These are phyloP conservation scores for Fragum fragum DNA, from an alignment of 2,888 invertebrate species.

Conservation along the genomic window DNA sequence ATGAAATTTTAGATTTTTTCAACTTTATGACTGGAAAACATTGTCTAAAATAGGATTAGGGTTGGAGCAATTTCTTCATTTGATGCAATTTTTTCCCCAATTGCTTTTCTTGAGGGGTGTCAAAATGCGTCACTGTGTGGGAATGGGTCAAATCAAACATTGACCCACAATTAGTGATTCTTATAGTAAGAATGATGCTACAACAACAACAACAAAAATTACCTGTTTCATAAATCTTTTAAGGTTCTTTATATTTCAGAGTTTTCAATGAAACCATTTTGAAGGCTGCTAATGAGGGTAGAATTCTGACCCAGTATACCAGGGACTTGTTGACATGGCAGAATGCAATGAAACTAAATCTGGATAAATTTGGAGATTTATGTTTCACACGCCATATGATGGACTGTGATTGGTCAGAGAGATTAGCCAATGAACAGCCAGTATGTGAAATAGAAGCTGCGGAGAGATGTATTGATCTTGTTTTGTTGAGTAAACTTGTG, in stretches of 20 bases:
- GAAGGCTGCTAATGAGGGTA: constrained; percentile 31
- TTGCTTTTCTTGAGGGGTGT: no score
- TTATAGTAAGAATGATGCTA: no score
- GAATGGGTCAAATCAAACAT: no score
- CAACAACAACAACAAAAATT: no score
- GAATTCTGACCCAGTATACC: constrained; percentile 33
- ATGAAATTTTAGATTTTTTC: no score
- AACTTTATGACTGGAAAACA: no score
- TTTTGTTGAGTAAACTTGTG: constrained; percentile 47
- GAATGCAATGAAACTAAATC: constrained; percentile 37
- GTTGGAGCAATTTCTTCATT: no score
- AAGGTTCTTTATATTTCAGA: constrained; percentile 35
- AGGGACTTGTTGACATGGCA: constrained; percentile 47
- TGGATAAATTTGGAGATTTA: constrained; percentile 39
- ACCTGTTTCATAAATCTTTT: no score
- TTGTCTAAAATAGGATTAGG: no score
- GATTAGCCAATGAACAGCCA: constrained; percentile 37
- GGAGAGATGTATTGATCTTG: constrained; percentile 43
- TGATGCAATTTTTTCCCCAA: no score
- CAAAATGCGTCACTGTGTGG: no score
- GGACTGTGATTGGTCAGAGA: constrained; percentile 48
- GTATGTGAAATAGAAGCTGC: constrained; percentile 43
- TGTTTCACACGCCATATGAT: constrained; percentile 35
- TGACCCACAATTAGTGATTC: no score
- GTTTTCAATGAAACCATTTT: constrained; percentile 47